These are phyloP conservation scores for Montipora efflorescens DNA, from an alignment of 64 coral and sea anemone genomes.

Conservation along the genomic window DNA sequence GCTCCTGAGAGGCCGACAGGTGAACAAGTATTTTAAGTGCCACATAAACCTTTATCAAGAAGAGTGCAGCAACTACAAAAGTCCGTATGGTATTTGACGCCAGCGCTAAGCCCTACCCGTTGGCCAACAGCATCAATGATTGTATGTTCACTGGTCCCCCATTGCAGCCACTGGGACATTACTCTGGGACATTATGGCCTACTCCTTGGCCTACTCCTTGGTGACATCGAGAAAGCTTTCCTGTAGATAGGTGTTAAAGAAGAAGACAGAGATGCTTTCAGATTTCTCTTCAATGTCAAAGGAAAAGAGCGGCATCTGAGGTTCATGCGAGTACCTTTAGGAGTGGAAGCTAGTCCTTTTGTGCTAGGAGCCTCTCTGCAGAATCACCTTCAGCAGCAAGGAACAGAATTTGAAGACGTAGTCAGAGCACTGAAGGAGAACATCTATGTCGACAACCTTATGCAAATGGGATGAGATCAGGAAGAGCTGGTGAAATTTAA, in stretches of 20 bases:
- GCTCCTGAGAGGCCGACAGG: neutral
- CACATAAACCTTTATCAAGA: constrained; percentile 50
- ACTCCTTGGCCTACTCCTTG: too few species aligned
- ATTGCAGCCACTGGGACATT: neutral
- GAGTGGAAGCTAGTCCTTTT: too few species aligned
- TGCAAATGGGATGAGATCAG: too few species aligned
- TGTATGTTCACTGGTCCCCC: constrained; percentile 48
- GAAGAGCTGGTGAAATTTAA: too few species aligned
- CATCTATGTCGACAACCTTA: too few species aligned
- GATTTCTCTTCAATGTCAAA: constrained; percentile 4
- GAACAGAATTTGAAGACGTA: too few species aligned
- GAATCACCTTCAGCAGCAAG: too few species aligned
- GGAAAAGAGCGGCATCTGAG: neutral
- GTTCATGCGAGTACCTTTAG: too few species aligned
- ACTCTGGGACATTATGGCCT: neutral
- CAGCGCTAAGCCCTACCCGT: neutral
- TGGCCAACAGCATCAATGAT: constrained; percentile 11
- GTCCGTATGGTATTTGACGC: constrained; percentile 30
- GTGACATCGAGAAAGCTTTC: too few species aligned
- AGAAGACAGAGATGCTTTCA: constrained; percentile 4
- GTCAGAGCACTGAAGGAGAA: too few species aligned
- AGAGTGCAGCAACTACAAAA: constrained; percentile 6
- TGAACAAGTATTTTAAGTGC: constrained; percentile 29
- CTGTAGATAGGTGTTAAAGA: neutral
- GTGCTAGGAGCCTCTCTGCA: too few species aligned